These are phyloP conservation scores for Drosophila testacea DNA, from an alignment of 2,888 invertebrate species.

Conservation along the genomic window DNA sequence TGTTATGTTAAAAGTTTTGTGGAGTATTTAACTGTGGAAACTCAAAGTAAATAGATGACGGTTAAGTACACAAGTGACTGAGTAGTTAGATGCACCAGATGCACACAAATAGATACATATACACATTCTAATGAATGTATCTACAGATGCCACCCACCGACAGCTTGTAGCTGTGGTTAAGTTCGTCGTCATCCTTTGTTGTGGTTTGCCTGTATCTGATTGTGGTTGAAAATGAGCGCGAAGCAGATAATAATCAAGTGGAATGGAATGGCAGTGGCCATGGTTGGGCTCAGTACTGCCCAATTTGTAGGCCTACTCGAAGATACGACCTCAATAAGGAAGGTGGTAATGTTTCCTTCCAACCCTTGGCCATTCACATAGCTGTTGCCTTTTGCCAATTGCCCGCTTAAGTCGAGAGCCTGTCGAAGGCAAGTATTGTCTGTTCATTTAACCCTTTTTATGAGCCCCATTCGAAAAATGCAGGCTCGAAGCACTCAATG, in stretches of 20 bases:
- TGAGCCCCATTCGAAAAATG: constrained; percentile 32
- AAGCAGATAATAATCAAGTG: constrained; percentile 34
- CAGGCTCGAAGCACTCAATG: constrained; percentile 51
- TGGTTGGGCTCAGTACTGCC: not conserved
- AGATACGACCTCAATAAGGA: not conserved
- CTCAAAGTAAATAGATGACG: not conserved
- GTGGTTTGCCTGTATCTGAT: constrained; percentile 43
- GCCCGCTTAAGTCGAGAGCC: constrained; percentile 24
- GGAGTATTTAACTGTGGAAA: not conserved
- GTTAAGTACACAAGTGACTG: not conserved
- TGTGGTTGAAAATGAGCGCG: constrained; percentile 39
- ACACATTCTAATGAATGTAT: constrained; percentile 28
- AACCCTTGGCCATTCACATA: constrained; percentile 1
- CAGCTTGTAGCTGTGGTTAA: constrained; percentile 36
- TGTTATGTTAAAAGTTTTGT: not conserved
- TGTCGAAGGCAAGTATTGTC: constrained; percentile 42
- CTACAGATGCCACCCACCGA: constrained; percentile 20
- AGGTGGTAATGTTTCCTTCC: not conserved
- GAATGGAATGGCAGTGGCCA: not conserved
- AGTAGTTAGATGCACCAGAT: constrained; percentile 14
- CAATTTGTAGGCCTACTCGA: constrained; percentile 13
- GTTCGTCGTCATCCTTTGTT: constrained; percentile 49
- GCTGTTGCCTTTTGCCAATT: constrained; percentile 27
- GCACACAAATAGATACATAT: constrained; percentile 18
- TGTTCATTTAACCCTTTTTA: constrained; percentile 59